These are phyloP conservation scores for Pseudotriccus pelzelni DNA, from an alignment of 2,797 vertebrate genomes.

Conservation along the genomic window DNA sequence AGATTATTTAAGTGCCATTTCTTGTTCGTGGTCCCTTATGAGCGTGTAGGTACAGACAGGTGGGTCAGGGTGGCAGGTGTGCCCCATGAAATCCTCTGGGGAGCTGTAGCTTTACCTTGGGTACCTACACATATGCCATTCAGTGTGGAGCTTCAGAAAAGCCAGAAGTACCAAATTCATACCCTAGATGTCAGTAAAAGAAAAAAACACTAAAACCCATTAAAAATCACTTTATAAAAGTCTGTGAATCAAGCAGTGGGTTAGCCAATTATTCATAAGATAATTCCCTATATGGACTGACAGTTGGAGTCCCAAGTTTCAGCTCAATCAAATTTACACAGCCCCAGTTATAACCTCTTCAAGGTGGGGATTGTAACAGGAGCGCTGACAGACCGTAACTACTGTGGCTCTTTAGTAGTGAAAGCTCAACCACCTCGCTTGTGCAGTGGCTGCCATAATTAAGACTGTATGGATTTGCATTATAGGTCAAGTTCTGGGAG, in stretches of 20 bases:
- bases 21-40: background rate
- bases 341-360: slow-evolving; percentile 76
- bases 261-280: slow-evolving; percentile 68
- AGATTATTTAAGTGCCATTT: background rate
- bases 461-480: slow-evolving; percentile 76
- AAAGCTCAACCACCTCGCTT: slow-evolving; percentile 69
- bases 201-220: slow-evolving; percentile 70
- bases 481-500: slow-evolving; percentile 74
- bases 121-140: background rate
- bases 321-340: slow-evolving; percentile 76
- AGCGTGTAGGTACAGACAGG: background rate
- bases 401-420: slow-evolving; percentile 70
- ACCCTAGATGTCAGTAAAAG: slow-evolving; percentile 73
- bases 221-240: slow-evolving; percentile 67
- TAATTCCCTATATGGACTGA: slow-evolving; percentile 76
- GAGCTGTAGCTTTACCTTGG: background rate
- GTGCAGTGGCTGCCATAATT: slow-evolving; percentile 72
- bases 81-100: background rate
- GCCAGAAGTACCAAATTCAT: slow-evolving; percentile 69
- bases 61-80: background rate
- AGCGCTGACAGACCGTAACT: slow-evolving; percentile 73
- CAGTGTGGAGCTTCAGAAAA: slow-evolving; percentile 41
- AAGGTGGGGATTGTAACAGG: slow-evolving; percentile 74
- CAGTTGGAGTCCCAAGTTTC: slow-evolving; percentile 69
- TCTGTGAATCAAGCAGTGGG: slow-evolving; percentile 41